Percentiles rank a stretch among this genome's conserved stretches.
Evolutionary conservation across 1,140 invertebrate genomes (phyloP).

Genomic region (Drosophila albomicans): DNA sequence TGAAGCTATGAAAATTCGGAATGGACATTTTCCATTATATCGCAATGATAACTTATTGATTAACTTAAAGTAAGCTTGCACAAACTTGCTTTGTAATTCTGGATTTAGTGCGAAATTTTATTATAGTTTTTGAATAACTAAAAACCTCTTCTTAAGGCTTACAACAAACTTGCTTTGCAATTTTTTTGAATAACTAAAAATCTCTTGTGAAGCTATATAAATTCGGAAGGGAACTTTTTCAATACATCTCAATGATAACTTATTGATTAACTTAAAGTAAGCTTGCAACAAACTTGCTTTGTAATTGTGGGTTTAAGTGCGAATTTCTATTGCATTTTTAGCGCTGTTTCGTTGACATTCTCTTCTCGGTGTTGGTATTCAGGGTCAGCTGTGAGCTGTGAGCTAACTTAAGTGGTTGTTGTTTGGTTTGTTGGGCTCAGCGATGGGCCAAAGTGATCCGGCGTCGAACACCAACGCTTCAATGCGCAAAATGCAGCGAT

Average conservation of each 20-base stretch:
- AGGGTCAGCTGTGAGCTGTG: constrained; percentile 27
- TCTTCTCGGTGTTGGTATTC: constrained; percentile 10
- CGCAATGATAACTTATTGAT: no score
- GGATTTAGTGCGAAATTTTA: no score
- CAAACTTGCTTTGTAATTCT: no score
- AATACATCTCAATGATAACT: not conserved
- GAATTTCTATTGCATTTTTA: not conserved
- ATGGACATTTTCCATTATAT: no score
- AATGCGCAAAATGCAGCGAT: constrained; percentile 29
- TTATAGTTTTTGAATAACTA: no score
- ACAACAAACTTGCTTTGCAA: no score
- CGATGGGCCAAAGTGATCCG: constrained; percentile 35
- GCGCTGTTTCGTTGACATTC: not conserved
- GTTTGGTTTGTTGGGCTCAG: not conserved
- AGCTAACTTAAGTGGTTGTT: constrained; percentile 27
- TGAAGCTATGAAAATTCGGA: no score
- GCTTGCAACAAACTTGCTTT: not conserved
- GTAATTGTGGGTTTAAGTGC: not conserved
- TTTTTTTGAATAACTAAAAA: no score
- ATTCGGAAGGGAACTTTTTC: no score
- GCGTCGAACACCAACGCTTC: constrained; percentile 38
- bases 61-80: no score
- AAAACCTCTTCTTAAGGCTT: no score
- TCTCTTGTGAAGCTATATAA: no score
- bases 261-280: not conserved